phyloP scores from a whole-genome alignment of 2,113 vertebrate genomes.

The Chitala chitala region DNA sequence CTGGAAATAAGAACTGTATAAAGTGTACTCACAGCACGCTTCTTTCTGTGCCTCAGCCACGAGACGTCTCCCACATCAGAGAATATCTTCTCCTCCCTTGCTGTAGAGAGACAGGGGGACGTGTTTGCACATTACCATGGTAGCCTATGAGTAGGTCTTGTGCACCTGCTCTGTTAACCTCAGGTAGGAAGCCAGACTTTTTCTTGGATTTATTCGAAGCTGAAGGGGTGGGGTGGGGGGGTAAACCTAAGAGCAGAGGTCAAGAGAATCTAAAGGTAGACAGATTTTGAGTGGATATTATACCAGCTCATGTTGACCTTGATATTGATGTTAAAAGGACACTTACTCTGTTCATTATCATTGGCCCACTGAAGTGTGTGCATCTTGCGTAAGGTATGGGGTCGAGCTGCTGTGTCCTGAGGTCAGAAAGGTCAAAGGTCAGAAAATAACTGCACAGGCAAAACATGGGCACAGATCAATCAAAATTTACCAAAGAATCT shows the following conservation, averaged over 20 bases:
- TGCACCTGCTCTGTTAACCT: not conserved
- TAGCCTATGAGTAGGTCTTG: not conserved
- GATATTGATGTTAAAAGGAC: not conserved
- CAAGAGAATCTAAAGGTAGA: too few species aligned
- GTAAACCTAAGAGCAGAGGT: too few species aligned
- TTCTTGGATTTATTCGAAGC: too few species aligned
- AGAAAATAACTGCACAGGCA: not conserved
- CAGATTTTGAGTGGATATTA: too few species aligned
- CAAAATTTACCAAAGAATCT: too few species aligned
- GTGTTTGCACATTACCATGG: not conserved
- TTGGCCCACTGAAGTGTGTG: conserved; percentile 41
- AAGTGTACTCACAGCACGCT: conserved; percentile 74
- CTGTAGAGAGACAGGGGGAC: conserved; percentile 50
- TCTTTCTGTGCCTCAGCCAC: conserved; percentile 82
- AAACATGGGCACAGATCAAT: not conserved
- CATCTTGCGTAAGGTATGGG: conserved; percentile 54
- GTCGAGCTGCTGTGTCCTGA: conserved; percentile 59
- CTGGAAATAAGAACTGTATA: not conserved
- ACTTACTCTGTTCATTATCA: conserved; percentile 19
- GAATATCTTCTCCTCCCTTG: conserved; percentile 55
- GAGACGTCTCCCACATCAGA: conserved; percentile 75
- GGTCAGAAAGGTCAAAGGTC: conserved; percentile 17
- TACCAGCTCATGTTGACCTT: too few species aligned
- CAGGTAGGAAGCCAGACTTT: too few species aligned
- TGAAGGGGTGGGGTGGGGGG: too few species aligned